A percentile compares a stretch with the other conserved stretches of the same genome.
Evolutionary conservation across 2,113 vertebrate genomes (phyloP).

Genomic region (Ochotona princeps): DNA sequence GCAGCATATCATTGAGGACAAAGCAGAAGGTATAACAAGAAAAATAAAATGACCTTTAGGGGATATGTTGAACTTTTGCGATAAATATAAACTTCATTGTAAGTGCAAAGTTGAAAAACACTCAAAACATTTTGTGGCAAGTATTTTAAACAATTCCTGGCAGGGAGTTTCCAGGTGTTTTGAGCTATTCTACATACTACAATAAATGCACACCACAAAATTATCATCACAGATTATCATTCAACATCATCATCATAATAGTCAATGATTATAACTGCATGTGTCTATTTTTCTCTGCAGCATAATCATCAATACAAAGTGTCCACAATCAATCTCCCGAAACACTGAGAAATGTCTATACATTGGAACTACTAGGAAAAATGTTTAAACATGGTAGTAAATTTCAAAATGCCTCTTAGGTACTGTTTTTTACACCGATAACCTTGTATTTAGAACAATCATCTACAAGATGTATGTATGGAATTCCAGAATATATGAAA

Average conservation of each 20-base stretch:
- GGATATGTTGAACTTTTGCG: not conserved
- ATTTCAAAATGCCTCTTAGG: not conserved
- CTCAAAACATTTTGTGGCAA: constrained; percentile 13
- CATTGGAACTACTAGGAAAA: not conserved
- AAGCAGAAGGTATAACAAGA: not conserved
- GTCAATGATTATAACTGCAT: not conserved
- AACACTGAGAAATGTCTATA: not conserved
- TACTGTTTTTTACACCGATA: not conserved
- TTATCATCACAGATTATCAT: not conserved
- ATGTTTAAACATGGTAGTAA: not conserved
- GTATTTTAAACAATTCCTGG: not conserved
- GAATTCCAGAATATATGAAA: not conserved
- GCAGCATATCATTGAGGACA: not conserved
- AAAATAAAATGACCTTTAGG: constrained; percentile 43
- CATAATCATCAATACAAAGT: not conserved
- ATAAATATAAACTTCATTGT: not conserved
- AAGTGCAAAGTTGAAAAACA: not conserved
- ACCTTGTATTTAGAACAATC: not conserved
- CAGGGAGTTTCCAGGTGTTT: not conserved
- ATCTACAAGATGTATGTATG: rapidly evolving
- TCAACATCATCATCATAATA: not conserved
- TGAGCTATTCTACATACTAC: not conserved
- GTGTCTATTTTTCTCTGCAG: not conserved
- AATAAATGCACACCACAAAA: not conserved
- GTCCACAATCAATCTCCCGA: not conserved